Conservation (phyloP, 2,888 invertebrate genomes). For the Augochlorella aurata region DNA sequence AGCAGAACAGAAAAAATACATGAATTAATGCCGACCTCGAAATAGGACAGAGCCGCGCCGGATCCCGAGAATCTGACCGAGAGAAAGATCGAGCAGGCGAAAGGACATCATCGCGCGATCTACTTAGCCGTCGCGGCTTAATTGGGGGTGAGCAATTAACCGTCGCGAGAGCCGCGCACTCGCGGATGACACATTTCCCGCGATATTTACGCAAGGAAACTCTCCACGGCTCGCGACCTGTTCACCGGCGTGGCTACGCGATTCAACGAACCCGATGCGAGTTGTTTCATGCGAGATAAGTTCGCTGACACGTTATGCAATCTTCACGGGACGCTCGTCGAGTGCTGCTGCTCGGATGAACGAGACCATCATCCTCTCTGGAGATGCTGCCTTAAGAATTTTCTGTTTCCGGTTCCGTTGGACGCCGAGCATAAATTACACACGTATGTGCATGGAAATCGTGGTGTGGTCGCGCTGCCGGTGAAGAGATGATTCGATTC, state of each 20-base stretch:
- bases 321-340: constrained; percentile 28
- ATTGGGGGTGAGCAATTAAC: constrained; percentile 51
- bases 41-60: constrained; percentile 5
- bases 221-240: background rate
- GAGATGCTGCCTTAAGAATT: constrained; percentile 12
- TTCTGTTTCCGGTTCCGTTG: constrained; percentile 7
- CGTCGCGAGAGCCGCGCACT: constrained; percentile 19
- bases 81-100: background rate
- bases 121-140: constrained; percentile 27
- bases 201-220: constrained; percentile 40
- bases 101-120: constrained; percentile 13
- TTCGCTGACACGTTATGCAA: constrained; percentile 42
- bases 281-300: constrained; percentile 26
- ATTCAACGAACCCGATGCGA: constrained; percentile 28
- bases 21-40: constrained; percentile 11
- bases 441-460: background rate
- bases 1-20: background rate
- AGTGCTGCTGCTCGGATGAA: constrained; percentile 18
- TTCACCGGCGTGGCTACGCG: constrained; percentile 15
- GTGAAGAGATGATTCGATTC: background rate
- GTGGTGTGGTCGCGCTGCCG: background rate
- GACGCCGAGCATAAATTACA: background rate
- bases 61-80: constrained; percentile 22
- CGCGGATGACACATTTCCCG: constrained; percentile 45
- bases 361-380: background rate